A percentile compares a stretch with the other conserved stretches of the same genome.
Conservation (phyloP, 2,888 invertebrate genomes). For the Arctia plantaginis region DNA sequence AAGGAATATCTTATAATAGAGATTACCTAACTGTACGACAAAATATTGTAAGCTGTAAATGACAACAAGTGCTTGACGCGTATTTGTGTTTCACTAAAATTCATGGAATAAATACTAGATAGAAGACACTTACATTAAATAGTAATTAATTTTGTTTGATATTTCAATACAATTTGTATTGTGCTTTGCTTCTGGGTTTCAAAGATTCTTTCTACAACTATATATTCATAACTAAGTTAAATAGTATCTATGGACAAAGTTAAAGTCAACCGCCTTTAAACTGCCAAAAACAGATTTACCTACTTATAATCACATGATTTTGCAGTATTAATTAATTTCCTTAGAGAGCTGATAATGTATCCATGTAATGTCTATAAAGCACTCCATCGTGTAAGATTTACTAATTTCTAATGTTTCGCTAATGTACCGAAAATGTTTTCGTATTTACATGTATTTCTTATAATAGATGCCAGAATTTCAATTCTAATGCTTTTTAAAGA, state of each 20-base stretch:
- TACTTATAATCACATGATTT: conserved; percentile 31
- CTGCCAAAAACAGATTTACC: conserved; percentile 15
- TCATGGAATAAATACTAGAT: neutral
- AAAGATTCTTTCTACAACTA: no score
- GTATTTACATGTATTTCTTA: conserved; percentile 33
- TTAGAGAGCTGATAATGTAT: conserved; percentile 15
- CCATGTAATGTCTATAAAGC: conserved; percentile 27
- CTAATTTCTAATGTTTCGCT: conserved; percentile 37
- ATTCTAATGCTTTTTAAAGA: conserved; percentile 1
- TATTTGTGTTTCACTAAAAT: neutral
- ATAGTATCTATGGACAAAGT: neutral
- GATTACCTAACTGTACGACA: neutral
- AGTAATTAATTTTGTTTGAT: neutral
- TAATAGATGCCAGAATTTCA: conserved; percentile 23
- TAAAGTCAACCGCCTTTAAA: neutral
- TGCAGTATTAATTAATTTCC: conserved; percentile 34
- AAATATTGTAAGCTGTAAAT: neutral
- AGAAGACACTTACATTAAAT: neutral
- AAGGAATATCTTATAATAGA: neutral
- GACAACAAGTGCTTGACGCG: neutral
- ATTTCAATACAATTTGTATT: neutral
- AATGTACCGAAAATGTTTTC: conserved; percentile 24
- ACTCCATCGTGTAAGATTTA: conserved; percentile 26
- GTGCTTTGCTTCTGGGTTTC: neutral
- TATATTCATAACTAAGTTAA: no score